Percentiles rank a stretch among this genome's conserved stretches.
Conservation (phyloP, 2,888 invertebrate species). For the Synanthedon myopaeformis region DNA sequence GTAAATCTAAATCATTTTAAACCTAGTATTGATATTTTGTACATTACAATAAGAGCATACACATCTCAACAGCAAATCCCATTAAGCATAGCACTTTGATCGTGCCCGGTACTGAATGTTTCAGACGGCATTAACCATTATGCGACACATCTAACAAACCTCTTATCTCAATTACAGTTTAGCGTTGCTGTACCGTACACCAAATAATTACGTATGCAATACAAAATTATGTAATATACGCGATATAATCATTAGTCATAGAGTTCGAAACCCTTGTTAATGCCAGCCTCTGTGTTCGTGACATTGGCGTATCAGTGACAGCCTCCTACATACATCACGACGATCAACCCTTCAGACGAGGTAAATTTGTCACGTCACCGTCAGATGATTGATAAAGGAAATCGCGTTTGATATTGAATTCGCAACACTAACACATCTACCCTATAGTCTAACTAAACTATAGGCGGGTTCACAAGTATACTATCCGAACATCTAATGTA, state of each 20-base stretch:
- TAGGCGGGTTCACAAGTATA: too few relatives aligned
- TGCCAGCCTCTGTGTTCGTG: constrained; percentile 13
- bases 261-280: constrained; percentile 16
- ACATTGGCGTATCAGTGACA: constrained; percentile 20
- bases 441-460: too few relatives aligned
- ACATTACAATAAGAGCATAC: too few relatives aligned
- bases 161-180: background rate
- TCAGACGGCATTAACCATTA: too few relatives aligned
- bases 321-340: constrained; percentile 5
- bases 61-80: too few relatives aligned
- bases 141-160: background rate
- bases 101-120: too few relatives aligned
- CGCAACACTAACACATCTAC: background rate
- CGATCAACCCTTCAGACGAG: constrained; percentile 8
- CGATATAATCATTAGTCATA: constrained; percentile 20
- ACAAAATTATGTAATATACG: background rate
- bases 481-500: too few relatives aligned
- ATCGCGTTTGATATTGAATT: constrained; percentile 18
- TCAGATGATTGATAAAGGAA: constrained; percentile 32
- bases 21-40: too few relatives aligned
- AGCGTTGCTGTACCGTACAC: background rate
- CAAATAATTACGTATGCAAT: background rate
- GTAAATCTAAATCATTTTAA: too few relatives aligned
- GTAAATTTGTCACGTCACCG: constrained; percentile 22
- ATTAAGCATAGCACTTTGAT: too few relatives aligned